Conservation (phyloP, 2,888 invertebrate genomes). For the Dioctria rufipes region DNA sequence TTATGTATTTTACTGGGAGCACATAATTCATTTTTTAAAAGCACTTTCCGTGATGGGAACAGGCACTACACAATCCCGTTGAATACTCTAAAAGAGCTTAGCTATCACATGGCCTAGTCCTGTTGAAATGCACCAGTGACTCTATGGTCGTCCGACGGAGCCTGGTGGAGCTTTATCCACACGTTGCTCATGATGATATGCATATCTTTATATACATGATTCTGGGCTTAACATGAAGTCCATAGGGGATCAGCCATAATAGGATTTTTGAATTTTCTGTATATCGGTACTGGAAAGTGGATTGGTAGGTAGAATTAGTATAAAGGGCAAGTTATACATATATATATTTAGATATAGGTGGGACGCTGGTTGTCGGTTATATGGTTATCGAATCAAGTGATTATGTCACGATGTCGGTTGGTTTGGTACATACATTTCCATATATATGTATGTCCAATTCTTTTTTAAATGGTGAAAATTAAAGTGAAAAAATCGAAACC, state of each 20-base stretch:
- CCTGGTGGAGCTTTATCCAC: slow-evolving; percentile 37
- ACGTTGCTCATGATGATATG: slow-evolving; percentile 53
- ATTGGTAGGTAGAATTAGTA: slow-evolving; percentile 2
- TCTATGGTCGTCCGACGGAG: slow-evolving; percentile 9
- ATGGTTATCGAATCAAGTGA: slow-evolving; percentile 44
- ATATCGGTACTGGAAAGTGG: slow-evolving; percentile 30
- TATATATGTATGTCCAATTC: slow-evolving; percentile 10
- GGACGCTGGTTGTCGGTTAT: not conserved
- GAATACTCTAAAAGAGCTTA: slow-evolving; percentile 41
- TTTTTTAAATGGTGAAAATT: not conserved
- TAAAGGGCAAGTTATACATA: slow-evolving; percentile 8
- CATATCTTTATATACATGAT: slow-evolving; percentile 48
- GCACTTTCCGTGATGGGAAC: slow-evolving; percentile 52
- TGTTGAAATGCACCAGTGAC: slow-evolving; percentile 44
- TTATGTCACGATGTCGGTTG: slow-evolving; percentile 27
- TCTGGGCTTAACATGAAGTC: slow-evolving; percentile 49
- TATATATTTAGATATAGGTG: not conserved
- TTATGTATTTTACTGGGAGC: slow-evolving; percentile 51
- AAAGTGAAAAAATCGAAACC: too few relatives aligned
- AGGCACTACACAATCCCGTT: slow-evolving; percentile 49
- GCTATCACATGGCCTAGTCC: slow-evolving; percentile 44
- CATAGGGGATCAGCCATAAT: slow-evolving; percentile 51
- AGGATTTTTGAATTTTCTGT: slow-evolving; percentile 50
- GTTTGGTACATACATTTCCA: not conserved
- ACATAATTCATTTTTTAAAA: slow-evolving; percentile 53